phyloP scores from a whole-genome alignment of 1,140 invertebrate species.

The Heterodera schachtii region DNA sequence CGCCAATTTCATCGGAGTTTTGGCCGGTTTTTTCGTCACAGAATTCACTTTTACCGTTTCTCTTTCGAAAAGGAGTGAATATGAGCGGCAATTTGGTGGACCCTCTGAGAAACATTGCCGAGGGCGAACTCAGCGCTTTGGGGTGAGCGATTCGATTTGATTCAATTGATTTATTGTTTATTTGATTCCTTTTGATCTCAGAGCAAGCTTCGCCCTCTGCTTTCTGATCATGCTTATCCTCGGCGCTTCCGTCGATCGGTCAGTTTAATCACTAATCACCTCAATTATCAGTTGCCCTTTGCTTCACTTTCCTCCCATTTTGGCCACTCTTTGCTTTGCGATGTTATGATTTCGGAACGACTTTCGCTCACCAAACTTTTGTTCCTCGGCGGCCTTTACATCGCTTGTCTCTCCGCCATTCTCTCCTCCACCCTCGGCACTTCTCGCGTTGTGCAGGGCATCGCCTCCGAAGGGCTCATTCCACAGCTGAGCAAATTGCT shows the following conservation, averaged over 20 bases:
- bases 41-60: neutral
- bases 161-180: neutral
- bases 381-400: constrained; percentile 85
- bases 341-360: constrained; percentile 85
- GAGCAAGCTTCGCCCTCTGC: constrained; percentile 81
- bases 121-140: constrained; percentile 87
- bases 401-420: constrained; percentile 90
- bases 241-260: constrained; percentile 80
- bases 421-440: constrained; percentile 92
- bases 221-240: constrained; percentile 84
- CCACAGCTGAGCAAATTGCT: constrained; percentile 82
- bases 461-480: constrained; percentile 91
- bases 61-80: constrained; percentile 72
- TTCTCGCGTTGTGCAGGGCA: constrained; percentile 87
- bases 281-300: neutral
- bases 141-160: constrained; percentile 64
- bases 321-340: constrained; percentile 68
- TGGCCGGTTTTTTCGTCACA: constrained; percentile 75
- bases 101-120: constrained; percentile 87
- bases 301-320: neutral
- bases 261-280: constrained; percentile 59
- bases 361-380: constrained; percentile 73
- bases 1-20: constrained; percentile 86
- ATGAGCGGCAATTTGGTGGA: constrained; percentile 93
- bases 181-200: constrained; percentile 51